Conservation (phyloP, 2,888 invertebrate genomes). For the Heliconius hortense region DNA sequence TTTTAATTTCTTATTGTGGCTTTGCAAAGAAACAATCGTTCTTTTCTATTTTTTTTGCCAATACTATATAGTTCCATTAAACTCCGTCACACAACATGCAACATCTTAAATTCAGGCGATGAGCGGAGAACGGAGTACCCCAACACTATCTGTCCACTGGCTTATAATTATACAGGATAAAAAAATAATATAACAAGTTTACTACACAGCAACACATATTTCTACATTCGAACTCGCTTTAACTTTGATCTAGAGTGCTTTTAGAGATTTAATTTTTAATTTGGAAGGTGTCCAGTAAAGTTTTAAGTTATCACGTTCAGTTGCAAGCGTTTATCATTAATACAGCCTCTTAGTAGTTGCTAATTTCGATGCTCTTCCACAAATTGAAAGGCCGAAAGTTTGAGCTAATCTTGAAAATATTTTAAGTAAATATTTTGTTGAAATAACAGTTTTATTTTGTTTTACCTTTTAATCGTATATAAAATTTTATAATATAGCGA, state of each 20-base stretch:
- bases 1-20: too few relatives aligned
- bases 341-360: slow-evolving; percentile 41
- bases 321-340: slow-evolving; percentile 37
- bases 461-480: background rate
- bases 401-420: background rate
- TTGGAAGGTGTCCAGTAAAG: slow-evolving; percentile 38
- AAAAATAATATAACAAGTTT: background rate
- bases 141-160: too few relatives aligned
- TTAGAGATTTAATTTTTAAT: slow-evolving; percentile 27
- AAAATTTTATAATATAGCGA: too few relatives aligned
- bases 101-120: too few relatives aligned
- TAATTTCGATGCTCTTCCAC: slow-evolving; percentile 39
- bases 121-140: too few relatives aligned
- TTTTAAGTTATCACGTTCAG: slow-evolving; percentile 39
- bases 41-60: too few relatives aligned
- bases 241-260: slow-evolving; percentile 15
- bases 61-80: too few relatives aligned
- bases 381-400: slow-evolving; percentile 26
- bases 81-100: too few relatives aligned
- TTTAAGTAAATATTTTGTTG: background rate
- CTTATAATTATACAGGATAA: background rate
- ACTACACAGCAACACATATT: background rate
- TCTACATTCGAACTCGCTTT: background rate
- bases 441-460: background rate
- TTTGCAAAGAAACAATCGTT: too few relatives aligned